Evolutionary conservation across 2,113 vertebrate genomes (phyloP).

Genomic region (Cyprinodon brontotheroides): DNA sequence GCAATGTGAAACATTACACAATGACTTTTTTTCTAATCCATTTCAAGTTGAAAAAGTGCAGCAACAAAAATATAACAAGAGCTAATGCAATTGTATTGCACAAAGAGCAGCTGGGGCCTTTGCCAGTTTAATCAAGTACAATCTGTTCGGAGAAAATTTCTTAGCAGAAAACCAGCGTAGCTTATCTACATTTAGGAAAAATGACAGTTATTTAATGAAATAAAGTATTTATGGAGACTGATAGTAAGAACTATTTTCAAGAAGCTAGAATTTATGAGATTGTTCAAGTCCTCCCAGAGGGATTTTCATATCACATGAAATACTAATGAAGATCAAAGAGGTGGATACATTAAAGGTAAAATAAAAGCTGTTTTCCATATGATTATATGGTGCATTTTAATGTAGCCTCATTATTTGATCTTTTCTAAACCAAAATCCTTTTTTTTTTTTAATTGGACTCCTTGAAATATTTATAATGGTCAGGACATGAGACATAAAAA

Average conservation of each 20-base stretch:
- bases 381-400: too few species aligned
- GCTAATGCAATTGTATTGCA: neutral
- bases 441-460: too few species aligned
- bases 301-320: neutral
- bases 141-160: neutral
- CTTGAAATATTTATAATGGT: too few species aligned
- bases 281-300: neutral
- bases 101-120: neutral
- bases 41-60: neutral
- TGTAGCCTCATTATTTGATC: too few species aligned
- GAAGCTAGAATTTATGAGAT: neutral
- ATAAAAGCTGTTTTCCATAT: neutral
- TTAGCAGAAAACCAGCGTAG: neutral
- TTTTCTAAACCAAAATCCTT: too few species aligned
- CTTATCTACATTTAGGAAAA: neutral
- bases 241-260: too few species aligned
- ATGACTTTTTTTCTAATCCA: neutral
- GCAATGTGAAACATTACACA: neutral
- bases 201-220: too few species aligned
- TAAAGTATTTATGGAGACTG: too few species aligned
- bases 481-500: too few species aligned
- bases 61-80: neutral
- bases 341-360: neutral
- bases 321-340: neutral
- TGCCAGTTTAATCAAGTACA: neutral